A percentile compares a stretch with the other conserved stretches of the same genome.
phyloP scores from a whole-genome alignment of 64 coral and sea anemone species.

The Trachythela sp. region DNA sequence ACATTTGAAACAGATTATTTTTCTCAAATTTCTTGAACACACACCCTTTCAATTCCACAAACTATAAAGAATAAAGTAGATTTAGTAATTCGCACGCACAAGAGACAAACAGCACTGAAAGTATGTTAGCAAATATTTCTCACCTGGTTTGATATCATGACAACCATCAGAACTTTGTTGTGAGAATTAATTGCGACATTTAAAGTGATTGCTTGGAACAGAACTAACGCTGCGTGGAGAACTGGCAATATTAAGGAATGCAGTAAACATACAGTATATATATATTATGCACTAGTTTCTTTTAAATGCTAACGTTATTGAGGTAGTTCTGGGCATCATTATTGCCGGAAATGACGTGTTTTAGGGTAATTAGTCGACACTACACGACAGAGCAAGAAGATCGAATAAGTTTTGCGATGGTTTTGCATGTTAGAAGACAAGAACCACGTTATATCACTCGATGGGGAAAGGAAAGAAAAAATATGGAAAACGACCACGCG shows the following conservation, averaged over 20 bases:
- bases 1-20: slow-evolving; percentile 98
- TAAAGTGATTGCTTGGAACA: slow-evolving; percentile 94
- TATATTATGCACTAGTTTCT: no score
- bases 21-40: slow-evolving; percentile 99
- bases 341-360: no score
- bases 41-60: slow-evolving; percentile 95
- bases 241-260: slow-evolving; percentile 22
- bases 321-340: no score
- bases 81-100: not conserved
- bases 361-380: no score
- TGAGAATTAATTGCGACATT: slow-evolving; percentile 98
- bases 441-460: no score
- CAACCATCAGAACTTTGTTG: slow-evolving; percentile 85
- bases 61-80: slow-evolving; percentile 53
- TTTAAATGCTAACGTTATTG: no score
- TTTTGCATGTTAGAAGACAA: no score
- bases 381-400: no score
- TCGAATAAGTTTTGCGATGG: no score
- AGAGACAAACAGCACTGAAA: not conserved
- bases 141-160: slow-evolving; percentile 98
- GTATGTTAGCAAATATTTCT: not conserved
- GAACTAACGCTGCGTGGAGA: slow-evolving; percentile 75
- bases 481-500: no score
- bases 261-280: no score
- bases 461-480: no score